phyloP scores from a whole-genome alignment of 2,113 vertebrate genomes.

The Micromys minutus region DNA sequence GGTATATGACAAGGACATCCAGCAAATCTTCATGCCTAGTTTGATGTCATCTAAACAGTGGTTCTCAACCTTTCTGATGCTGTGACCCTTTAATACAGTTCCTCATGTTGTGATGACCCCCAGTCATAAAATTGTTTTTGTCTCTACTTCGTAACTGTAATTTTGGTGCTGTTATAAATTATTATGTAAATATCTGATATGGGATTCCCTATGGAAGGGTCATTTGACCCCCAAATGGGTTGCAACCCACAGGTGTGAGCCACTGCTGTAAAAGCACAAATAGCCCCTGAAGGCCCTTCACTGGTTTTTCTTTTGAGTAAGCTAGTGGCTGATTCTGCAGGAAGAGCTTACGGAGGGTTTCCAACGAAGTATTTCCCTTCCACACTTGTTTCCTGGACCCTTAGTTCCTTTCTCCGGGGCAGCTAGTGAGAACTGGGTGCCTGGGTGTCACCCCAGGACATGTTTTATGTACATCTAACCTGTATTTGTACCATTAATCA shows the following conservation, averaged over 20 bases:
- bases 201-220: not conserved
- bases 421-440: too few relatives aligned
- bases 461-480: not conserved
- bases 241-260: not conserved
- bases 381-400: too few relatives aligned
- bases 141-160: not conserved
- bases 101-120: not conserved
- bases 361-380: not conserved
- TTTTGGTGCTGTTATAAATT: not conserved
- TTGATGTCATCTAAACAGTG: conserved; percentile 46
- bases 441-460: not conserved
- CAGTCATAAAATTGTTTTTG: not conserved
- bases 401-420: not conserved
- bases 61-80: not conserved
- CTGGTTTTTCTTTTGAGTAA: not conserved
- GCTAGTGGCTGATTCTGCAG: not conserved
- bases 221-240: not conserved
- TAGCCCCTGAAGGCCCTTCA: not conserved
- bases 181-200: not conserved
- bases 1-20: not conserved
- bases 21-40: conserved; percentile 59
- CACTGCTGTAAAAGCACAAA: not conserved
- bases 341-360: not conserved
- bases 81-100: not conserved
- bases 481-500: not conserved